Percentiles rank a stretch among this genome's conserved stretches.
phyloP scores from a whole-genome alignment of 2,113 vertebrate genomes.

The Paradisaea rubra region DNA sequence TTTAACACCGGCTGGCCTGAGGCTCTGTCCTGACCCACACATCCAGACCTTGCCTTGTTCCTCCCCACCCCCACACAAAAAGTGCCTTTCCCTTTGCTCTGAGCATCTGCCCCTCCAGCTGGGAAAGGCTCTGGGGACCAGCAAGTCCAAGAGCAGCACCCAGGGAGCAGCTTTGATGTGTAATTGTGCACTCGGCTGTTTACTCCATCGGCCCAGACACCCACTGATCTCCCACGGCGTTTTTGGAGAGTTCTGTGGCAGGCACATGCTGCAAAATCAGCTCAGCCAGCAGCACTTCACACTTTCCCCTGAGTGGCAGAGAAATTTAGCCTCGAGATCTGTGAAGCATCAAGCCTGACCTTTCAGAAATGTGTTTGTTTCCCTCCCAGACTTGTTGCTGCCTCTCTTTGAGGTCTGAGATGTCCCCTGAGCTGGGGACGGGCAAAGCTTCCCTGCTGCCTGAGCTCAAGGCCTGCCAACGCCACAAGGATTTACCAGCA shows the following conservation, averaged over 20 bases:
- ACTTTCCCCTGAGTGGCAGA: background rate
- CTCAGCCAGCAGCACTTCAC: background rate
- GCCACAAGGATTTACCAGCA: background rate
- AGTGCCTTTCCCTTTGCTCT: background rate
- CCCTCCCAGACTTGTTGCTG: background rate
- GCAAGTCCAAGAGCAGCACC: slow-evolving; percentile 3
- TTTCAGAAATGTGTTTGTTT: background rate
- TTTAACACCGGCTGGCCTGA: background rate
- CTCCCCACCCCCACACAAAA: background rate
- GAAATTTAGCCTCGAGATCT: slow-evolving; percentile 25
- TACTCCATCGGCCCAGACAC: slow-evolving; percentile 44
- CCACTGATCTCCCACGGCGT: slow-evolving; percentile 34
- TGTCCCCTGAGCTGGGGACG: background rate
- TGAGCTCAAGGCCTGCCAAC: background rate
- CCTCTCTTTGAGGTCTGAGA: background rate
- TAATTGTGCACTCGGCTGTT: slow-evolving; percentile 28
- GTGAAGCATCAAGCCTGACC: slow-evolving; percentile 55
- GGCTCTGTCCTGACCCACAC: background rate
- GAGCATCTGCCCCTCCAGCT: slow-evolving; percentile 54
- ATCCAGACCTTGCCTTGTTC: background rate
- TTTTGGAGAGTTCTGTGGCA: slow-evolving; percentile 36
- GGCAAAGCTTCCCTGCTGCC: background rate
- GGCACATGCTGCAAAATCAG: slow-evolving; percentile 45
- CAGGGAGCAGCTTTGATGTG: background rate
- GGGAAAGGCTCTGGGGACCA: slow-evolving; percentile 26